Base-by-base conservation (phyloP, 1,140 invertebrate genomes). In the Lanistes nyassanus region DNA sequence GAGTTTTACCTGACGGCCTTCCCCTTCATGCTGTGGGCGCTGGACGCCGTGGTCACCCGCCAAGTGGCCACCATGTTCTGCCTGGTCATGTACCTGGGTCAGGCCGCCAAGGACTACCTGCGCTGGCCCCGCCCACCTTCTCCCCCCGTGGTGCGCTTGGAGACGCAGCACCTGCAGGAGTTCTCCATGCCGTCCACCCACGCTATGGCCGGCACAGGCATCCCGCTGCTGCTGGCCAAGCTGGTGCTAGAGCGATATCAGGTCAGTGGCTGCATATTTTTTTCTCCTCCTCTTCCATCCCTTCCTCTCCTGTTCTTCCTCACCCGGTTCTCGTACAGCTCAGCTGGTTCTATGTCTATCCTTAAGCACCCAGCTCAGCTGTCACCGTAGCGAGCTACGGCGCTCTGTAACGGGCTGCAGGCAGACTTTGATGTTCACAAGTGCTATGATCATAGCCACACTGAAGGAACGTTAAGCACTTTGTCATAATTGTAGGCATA, bases 161-260 rank as follows among this genome's bases (percentile, higher is more conserved):
- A 97, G 87, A 92, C 92, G 37, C 69, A 84, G 55, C 88, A 97
- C 95, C 91, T 96, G 94, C 94, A 95, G 74, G 96, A 97, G 87
- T 97, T 96, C 91, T 95, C 96, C 39, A 96, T 98, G 94, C 96
- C 96, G 21, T 97, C 96, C 7, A 97, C 96, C 5, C 96, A 98
- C 90, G 96, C 96, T 9, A 96, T 97, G 94, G 94, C 96, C 39
- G 95, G 93, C 5, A 91, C 95, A 34, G 93, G 94, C 0, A 94
- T 98, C 82, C 96, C 96, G 60, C 94, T 96, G 85, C 94, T 94
- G 16, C 91, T 96, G 64, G 84, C 96, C 76, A 89, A 95, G 74
- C 94, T 94, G 80, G 94, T 95, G 2, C 92, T 94, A 84, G 91
- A 94, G 85, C 90, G 94, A 89, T 97, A 97, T 87, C 92, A 95